These are phyloP conservation scores for Ceyx margarethae DNA, from an alignment of 2,113 vertebrate species.

Conservation along the genomic window DNA sequence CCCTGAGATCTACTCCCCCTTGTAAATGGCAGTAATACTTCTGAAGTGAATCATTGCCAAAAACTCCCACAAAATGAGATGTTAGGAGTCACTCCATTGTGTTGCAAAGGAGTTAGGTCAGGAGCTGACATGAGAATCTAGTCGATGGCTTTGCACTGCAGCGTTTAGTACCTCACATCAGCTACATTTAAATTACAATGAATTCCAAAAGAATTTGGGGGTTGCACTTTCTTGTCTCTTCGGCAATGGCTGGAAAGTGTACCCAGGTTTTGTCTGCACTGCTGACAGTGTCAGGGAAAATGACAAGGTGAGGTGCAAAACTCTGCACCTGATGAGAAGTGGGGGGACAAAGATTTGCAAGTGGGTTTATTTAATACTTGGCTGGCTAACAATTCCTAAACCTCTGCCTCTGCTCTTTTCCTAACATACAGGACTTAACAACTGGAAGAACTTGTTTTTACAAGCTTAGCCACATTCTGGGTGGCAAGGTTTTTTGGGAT, in stretches of 20 bases:
- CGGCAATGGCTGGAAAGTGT: neutral
- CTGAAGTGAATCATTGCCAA: neutral
- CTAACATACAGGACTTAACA: neutral
- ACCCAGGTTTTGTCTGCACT: neutral
- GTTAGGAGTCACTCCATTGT: neutral
- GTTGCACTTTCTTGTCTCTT: neutral
- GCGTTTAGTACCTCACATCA: neutral
- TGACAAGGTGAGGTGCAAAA: neutral
- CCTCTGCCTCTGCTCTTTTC: neutral
- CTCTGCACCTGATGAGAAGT: neutral
- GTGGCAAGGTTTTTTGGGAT: no score
- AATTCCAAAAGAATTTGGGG: neutral
- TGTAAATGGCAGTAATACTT: neutral
- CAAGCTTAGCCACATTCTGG: neutral
- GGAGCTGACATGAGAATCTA: neutral
- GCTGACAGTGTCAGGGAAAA: neutral
- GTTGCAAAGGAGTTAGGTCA: neutral
- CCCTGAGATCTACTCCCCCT: neutral
- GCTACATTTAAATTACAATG: no score
- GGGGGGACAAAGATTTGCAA: neutral
- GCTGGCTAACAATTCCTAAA: neutral
- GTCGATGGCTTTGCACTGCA: neutral
- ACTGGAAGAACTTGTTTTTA: neutral
- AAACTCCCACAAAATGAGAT: neutral
- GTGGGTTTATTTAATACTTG: neutral